Conservation (phyloP, 2,113 vertebrate genomes). For the Microcebus tavaratra region DNA sequence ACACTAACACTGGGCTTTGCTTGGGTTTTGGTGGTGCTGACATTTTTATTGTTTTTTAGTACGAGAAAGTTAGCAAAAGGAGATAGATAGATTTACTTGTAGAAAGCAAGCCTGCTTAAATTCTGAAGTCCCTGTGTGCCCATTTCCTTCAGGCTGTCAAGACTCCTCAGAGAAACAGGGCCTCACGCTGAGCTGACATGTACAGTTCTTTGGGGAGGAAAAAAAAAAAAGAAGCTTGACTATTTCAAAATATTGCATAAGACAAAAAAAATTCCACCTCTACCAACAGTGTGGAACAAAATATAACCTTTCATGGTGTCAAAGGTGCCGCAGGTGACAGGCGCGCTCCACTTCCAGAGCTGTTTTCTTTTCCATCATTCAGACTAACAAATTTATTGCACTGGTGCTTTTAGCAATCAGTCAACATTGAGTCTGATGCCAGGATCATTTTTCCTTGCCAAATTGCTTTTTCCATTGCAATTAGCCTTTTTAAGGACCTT, state of each 20-base stretch:
- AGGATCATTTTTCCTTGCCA: slow-evolving; percentile 45
- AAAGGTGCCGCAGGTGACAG: not conserved
- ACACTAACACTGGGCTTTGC: not conserved
- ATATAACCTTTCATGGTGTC: not conserved
- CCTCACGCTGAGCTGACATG: not conserved
- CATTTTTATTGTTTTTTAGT: not conserved
- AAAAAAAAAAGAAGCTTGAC: not conserved
- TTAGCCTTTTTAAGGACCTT: slow-evolving; percentile 52
- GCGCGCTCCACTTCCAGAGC: not conserved
- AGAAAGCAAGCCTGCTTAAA: not conserved
- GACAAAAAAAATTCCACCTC: not conserved
- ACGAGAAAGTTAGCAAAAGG: not conserved
- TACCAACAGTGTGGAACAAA: not conserved
- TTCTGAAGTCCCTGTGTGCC: not conserved
- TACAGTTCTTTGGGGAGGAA: not conserved
- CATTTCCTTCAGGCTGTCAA: not conserved
- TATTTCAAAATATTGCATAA: not conserved
- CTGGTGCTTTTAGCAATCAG: not conserved
- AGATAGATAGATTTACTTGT: not conserved
- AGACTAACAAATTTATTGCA: not conserved
- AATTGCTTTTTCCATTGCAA: slow-evolving; percentile 54
- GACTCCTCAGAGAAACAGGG: not conserved
- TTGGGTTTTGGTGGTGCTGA: not conserved
- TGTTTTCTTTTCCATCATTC: not conserved
- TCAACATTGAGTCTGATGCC: slow-evolving; percentile 38